phyloP scores from a whole-genome alignment of 2,888 invertebrate species.

The Bellardia pandia region DNA sequence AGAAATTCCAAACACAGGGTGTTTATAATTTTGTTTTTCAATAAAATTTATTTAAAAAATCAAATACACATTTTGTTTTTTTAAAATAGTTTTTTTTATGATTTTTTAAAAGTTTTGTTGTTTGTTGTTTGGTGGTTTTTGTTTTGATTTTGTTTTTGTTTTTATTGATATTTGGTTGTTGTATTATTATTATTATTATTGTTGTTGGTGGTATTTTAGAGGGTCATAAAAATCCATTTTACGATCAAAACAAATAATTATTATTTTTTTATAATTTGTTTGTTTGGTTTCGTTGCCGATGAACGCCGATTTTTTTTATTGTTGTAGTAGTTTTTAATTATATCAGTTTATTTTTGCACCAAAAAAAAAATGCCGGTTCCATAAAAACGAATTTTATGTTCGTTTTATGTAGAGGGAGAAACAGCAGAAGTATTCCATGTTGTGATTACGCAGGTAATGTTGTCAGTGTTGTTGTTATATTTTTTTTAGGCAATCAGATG shows the following conservation, averaged over 20 bases:
- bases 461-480: conserved; percentile 27
- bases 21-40: conserved; percentile 21
- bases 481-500: conserved; percentile 38
- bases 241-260: conserved; percentile 84
- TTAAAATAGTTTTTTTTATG: conserved; percentile 39
- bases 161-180: conserved; percentile 40
- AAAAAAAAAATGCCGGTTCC: conserved; percentile 63
- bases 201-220: conserved; percentile 71
- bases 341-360: conserved; percentile 56
- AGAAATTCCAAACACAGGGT: conserved; percentile 60
- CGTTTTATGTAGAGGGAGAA: conserved; percentile 34
- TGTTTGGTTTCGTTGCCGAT: conserved; percentile 57
- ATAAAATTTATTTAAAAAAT: conserved; percentile 2
- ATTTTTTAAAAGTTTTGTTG: conserved; percentile 13
- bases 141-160: conserved; percentile 35
- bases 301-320: conserved; percentile 50
- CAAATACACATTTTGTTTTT: conserved; percentile 20
- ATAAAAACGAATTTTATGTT: conserved; percentile 59
- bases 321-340: conserved; percentile 63
- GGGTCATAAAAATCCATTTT: conserved; percentile 82
- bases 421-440: conserved; percentile 50
- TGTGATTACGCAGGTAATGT: conserved; percentile 38
- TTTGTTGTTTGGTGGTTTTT: background rate
- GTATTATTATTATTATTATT: conserved; percentile 63
- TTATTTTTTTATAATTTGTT: conserved; percentile 78